phyloP scores from a whole-genome alignment of 2,797 vertebrate species.

The Pampus argenteus region DNA sequence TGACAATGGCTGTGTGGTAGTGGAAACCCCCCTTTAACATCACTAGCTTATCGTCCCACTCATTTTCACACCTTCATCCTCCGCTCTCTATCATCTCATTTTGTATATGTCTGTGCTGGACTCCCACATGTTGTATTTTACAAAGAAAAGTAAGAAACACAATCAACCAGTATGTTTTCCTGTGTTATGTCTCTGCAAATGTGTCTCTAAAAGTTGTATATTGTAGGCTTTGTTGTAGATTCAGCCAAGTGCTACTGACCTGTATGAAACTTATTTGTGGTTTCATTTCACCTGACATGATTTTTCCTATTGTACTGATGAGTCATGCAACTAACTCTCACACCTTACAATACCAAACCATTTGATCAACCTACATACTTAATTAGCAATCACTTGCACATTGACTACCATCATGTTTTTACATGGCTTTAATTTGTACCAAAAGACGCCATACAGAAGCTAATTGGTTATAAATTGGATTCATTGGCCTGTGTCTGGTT shows the following conservation, averaged over 20 bases:
- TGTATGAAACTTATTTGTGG: conserved; percentile 3
- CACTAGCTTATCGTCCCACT: conserved; percentile 58
- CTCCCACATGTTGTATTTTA: conserved; percentile 33
- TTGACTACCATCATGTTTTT: background rate
- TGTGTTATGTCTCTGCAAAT: conserved; percentile 44
- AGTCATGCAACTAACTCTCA: conserved; percentile 21
- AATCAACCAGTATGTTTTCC: conserved; percentile 44
- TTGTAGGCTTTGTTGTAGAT: conserved; percentile 37
- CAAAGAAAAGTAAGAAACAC: conserved; percentile 29
- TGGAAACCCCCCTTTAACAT: conserved; percentile 76
- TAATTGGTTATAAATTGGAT: background rate
- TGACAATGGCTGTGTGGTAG: conserved; percentile 54
- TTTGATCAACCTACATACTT: conserved; percentile 6
- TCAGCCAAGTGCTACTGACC: conserved; percentile 5
- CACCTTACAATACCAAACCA: conserved; percentile 9
- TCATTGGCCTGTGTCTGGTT: background rate
- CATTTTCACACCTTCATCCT: conserved; percentile 78
- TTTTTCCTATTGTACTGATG: conserved; percentile 32
- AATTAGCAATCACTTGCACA: conserved; percentile 5
- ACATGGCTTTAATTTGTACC: conserved; percentile 16
- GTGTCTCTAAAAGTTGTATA: conserved; percentile 13
- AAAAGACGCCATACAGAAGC: background rate
- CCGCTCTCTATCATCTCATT: conserved; percentile 45
- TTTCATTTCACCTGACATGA: conserved; percentile 26
- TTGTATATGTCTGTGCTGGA: conserved; percentile 47